Base-by-base conservation (phyloP, 2,797 vertebrate species). In the Knipowitschia caucasica region DNA sequence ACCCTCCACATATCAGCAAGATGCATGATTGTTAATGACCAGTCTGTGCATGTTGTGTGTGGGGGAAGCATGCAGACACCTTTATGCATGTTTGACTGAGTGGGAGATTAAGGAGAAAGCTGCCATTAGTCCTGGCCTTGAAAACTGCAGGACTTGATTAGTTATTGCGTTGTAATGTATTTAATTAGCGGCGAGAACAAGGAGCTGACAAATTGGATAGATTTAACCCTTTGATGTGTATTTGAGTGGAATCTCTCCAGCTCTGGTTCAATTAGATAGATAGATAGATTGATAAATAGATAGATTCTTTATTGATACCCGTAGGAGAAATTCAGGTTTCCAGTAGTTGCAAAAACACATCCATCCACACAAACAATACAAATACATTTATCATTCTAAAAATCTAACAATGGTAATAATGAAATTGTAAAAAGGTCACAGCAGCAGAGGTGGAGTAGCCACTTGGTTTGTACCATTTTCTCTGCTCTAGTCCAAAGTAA, bases 1-100 rank as follows among this genome's bases (percentile, higher is more conserved):
- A 66, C 36, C 50, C 33, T 42, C 67, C 35, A 56, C 73, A 40
- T 54, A 53, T 77, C 73, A 72, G 56, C 27, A 26, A 59, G 62
- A 73, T 29, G 31, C 45, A 40, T 46, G 51, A 64, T 64, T 52
- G 66, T 54, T 76, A 81, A 76, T 68, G 53, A 54, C 56, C 63
- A 43, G 33, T 34, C 30, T 23, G 21, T 14, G 9, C 50, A 34
- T 29, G n/a, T 23, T 38, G 18, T 29, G 43, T 36, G 46, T 29
- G 5, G 11, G 8, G 43, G n/a, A 26, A 4, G 29, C 34, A 45
- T 26, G 33, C 38, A 45, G 53, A 50, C 44, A 56, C 40, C 17
- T 52, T 56, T 50, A 55, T 50, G 38, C 53, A 52, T 14, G 57
- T 60, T 60, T 74, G 56, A 77, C 55, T 71, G 63, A 60, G 60